Base-by-base conservation (phyloP, 2,888 invertebrate species). In the Nipponacmea schrenckii region DNA sequence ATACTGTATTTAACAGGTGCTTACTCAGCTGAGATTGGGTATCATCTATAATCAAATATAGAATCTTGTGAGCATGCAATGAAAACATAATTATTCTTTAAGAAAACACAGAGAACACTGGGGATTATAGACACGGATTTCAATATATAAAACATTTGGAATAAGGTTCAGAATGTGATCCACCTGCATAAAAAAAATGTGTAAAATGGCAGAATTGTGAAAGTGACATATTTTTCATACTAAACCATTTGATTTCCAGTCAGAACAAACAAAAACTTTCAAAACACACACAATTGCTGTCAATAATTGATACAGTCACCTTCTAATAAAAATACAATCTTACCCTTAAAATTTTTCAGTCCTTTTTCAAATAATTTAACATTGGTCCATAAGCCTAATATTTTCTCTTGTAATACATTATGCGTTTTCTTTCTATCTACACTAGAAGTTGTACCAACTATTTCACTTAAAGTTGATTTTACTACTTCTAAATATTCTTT, bases 1-100 rank as follows among this genome's bases (percentile, higher is more conserved):
- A 95, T 64, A 95, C 90, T 0, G 95, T 93, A 89, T 95, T 95
- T 45, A 97, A 89, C 63, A 97, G 90, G 90, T 97, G 96, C 88
- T 95, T 96, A 0, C 92, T 91, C 78, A 96, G 90, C 74, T 93
- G 93, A 0, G 90, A 77, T 88, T 95, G 95, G 31, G 92, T 91
- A 14, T 91, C 91, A 17, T 86, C 89, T 88, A 79, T 66, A 81
- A 79, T 27, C 64, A 67, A 63, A 71, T 26, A 69, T 20, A 63
- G 26, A 62, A 67, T 15, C 26, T 15, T 0, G 15, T 15, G 4
- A 26, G 17, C n/a, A 20, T 63, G 17, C 63, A 24, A 20, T n/a
- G 63, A 7, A 5, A 20, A 39, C 27, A 64, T 64, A 20, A 56
- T 4, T 62, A 62, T 24, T 15, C 5, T 8, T 8, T 39, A 39